These are phyloP conservation scores for Seira sanloemensis DNA, from an alignment of 2,888 invertebrate genomes.

Conservation along the genomic window DNA sequence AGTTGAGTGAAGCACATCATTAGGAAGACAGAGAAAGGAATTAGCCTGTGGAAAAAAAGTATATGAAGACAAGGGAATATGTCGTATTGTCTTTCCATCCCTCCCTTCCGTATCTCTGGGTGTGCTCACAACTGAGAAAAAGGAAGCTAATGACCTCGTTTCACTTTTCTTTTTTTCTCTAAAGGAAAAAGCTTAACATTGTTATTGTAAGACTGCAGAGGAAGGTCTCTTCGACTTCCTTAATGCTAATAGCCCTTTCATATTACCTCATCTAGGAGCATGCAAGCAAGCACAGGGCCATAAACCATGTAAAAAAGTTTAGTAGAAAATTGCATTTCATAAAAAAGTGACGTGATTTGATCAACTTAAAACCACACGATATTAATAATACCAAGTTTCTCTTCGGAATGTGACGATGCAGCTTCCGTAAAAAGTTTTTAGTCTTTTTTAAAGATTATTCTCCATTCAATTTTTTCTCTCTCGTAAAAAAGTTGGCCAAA, in stretches of 20 bases:
- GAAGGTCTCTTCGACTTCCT: neutral
- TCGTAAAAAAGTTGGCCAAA: no score
- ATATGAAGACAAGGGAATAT: constrained; percentile 12
- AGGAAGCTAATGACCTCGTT: constrained; percentile 56
- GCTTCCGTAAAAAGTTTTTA: neutral
- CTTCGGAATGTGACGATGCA: neutral
- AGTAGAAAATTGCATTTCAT: neutral
- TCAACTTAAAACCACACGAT: neutral
- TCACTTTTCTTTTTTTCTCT: neutral
- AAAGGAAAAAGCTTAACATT: neutral
- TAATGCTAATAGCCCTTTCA: neutral
- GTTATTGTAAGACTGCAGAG: neutral
- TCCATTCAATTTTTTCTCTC: no score
- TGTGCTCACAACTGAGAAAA: neutral
- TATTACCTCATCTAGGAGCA: neutral
- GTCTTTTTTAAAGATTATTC: no score
- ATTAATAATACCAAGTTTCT: neutral
- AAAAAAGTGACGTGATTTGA: neutral
- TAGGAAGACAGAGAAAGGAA: constrained; percentile 27
- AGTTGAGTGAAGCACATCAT: constrained; percentile 36
- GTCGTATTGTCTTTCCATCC: neutral
- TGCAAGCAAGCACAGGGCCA: no score
- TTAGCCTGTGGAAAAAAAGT: constrained; percentile 18
- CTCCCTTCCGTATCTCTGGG: neutral
- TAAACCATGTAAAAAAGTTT: neutral